Percentiles rank a stretch among this genome's conserved stretches.
These are phyloP conservation scores for Cataglyphis rosenhaueri DNA, from an alignment of 2,888 invertebrate genomes.

Conservation along the genomic window DNA sequence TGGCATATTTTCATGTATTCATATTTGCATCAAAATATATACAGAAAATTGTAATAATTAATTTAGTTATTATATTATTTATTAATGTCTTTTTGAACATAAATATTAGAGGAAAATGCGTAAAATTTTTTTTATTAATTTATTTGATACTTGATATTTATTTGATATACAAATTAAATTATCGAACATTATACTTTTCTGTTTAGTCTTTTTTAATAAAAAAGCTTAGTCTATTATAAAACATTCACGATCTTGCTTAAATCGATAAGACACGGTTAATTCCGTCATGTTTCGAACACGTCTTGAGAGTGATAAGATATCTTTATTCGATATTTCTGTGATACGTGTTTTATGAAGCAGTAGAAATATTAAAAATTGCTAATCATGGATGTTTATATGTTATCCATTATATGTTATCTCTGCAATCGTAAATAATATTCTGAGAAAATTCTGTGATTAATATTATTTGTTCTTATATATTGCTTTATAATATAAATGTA, in stretches of 20 bases:
- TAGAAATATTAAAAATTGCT: slow-evolving; percentile 40
- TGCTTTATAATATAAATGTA: neutral
- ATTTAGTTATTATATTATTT: neutral
- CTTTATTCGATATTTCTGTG: slow-evolving; percentile 74
- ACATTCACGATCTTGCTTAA: slow-evolving; percentile 47
- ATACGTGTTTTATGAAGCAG: slow-evolving; percentile 44
- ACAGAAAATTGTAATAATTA: neutral
- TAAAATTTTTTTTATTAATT: neutral
- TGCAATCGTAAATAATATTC: slow-evolving; percentile 28
- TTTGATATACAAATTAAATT: slow-evolving; percentile 7
- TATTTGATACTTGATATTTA: neutral
- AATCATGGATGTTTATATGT: slow-evolving; percentile 21
- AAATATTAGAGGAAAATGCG: neutral
- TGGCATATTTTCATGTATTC: neutral
- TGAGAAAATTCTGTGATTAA: slow-evolving; percentile 29
- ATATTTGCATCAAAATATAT: neutral
- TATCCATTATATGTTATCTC: slow-evolving; percentile 15
- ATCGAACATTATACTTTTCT: neutral
- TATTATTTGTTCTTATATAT: slow-evolving; percentile 1
- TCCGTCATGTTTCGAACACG: slow-evolving; percentile 62
- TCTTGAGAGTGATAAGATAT: slow-evolving; percentile 77
- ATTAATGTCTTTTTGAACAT: neutral
- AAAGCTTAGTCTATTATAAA: slow-evolving; percentile 14
- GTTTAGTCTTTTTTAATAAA: slow-evolving; percentile 1
- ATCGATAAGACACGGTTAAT: slow-evolving; percentile 74